Base-by-base conservation (phyloP, 2,888 invertebrate species). In the Latrodectus elegans region DNA sequence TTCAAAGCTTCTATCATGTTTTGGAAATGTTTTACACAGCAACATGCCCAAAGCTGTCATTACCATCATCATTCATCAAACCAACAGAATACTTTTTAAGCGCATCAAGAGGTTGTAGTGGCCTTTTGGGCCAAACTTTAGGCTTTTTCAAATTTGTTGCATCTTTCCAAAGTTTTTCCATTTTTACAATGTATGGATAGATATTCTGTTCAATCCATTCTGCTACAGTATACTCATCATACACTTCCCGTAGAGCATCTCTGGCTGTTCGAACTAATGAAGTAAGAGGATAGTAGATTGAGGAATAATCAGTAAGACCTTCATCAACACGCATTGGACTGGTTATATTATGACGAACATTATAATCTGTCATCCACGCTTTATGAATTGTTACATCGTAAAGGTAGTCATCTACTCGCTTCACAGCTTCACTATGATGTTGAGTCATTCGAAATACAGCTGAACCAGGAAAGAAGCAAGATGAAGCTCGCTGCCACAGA, bases 381-480 rank as follows among this genome's bases (percentile, higher is more conserved):
- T 90, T 90, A 76, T 90, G 90, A 38, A 90, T 89, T 17, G 90
- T 90, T 75, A 90, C 89, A 75, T 90, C 90, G 70, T 90, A 90
- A 9, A 90, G 67, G 71, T 90, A 90, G 65, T 90, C 90, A 52
- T 90, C 88, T 1, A 89, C 89, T 0, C 88, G 71, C 81, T 90
- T 90, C 38, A 90, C 77, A 17, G 90, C 89, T 51, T 90, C 90
- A 38, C 82, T 84, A 70, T 90, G 89, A 38, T 88, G 86, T 52
- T 90, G 89, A 10, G 90, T 90, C 70, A 91, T 78, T 0, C 90
- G 86, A 90, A 93, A 94, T 79, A 94, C 93, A 51, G 93, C 92
- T 90, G 94, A 94, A 3, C 95, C 95, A 0, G 95, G 95, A 92
- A 95, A 95, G 91, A 94, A 93, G 90, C 95, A 95, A 67, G 94